Conservation (phyloP, 1,140 invertebrate genomes). For the Parasteatoda tepidariorum region DNA sequence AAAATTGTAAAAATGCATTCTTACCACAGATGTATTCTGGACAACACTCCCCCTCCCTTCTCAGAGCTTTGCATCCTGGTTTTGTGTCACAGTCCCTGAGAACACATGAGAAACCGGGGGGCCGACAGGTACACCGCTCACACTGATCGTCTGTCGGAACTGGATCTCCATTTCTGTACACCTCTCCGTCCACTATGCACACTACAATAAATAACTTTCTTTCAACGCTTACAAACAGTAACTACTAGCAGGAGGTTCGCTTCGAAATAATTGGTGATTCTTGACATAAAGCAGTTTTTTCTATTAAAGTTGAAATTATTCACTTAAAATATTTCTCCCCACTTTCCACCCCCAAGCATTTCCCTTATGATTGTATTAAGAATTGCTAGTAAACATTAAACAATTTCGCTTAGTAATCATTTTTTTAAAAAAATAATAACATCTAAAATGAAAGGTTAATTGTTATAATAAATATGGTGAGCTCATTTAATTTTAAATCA, state of each 20-base stretch:
- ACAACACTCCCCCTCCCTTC: constrained; percentile 79
- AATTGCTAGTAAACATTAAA: neutral
- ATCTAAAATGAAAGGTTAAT: too few relatives aligned
- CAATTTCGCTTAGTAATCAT: too few relatives aligned
- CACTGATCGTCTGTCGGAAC: constrained; percentile 75
- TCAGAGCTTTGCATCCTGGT: constrained; percentile 79
- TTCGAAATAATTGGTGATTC: neutral
- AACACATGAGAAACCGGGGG: constrained; percentile 68
- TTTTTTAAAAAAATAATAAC: too few relatives aligned
- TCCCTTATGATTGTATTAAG: neutral
- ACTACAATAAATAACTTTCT: constrained; percentile 68
- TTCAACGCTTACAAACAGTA: neutral
- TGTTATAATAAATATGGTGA: too few relatives aligned
- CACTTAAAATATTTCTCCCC: neutral
- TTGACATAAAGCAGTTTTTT: neutral
- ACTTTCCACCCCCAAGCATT: neutral
- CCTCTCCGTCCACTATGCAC: constrained; percentile 75
- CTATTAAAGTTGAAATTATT: neutral
- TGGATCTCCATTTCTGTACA: constrained; percentile 74
- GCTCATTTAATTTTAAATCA: too few relatives aligned
- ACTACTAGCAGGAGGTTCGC: neutral
- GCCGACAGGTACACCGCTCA: constrained; percentile 74
- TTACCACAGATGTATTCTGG: constrained; percentile 83
- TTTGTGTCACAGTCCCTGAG: constrained; percentile 75
- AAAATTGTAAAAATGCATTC: too few relatives aligned